Evolutionary conservation across 2,113 vertebrate genomes (phyloP), one percentile per base, ranked within the genome.

Genomic region (Lasiurus borealis): DNA sequence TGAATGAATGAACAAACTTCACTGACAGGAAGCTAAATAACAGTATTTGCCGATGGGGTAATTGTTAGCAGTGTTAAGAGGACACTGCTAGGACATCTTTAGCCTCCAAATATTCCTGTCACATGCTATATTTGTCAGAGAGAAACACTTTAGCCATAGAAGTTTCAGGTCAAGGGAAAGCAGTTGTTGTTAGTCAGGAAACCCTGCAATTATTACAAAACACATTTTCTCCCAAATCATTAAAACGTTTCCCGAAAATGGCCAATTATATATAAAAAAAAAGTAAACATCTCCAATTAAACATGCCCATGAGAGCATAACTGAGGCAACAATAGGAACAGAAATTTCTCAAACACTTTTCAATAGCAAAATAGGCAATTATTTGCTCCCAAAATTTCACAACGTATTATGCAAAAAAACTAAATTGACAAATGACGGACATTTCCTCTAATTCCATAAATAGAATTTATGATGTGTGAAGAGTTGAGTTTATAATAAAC

Each of bases 371-470:
- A 71, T 46, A 91, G 69, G 59, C 62, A 96, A 91, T 76, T 80
- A 84, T n/a, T 84, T 95, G 81, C 75, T 96, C 93, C 57, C 54
- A 13, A 85, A 94, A 85, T 94, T 93, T 96, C 88, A 90, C 68
- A 97, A 96, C 2, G 14, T 76, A 57, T 90, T 66, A 95, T 68
- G 89, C 48, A 94, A 95, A 82, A 88, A 88, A 77, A 40, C 52
- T n/a, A 72, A 23, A 88, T 2, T 80, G 75, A 91, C 46, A 46
- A 40, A 54, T 52, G 50, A 72, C 15, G 57, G 64, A 83, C 96
- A 91, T 36, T 23, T 85, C 59, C 62, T 85, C 62, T 83, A 82
- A 75, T 59, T 85, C 86, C 50, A 46, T 52, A 78, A 48, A 66
- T 34, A 85, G 96, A 91, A 93, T 48, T 46, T 54, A 44, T 12